Conservation (phyloP, 2,797 vertebrate species). For the Phalloptychus januarius region DNA sequence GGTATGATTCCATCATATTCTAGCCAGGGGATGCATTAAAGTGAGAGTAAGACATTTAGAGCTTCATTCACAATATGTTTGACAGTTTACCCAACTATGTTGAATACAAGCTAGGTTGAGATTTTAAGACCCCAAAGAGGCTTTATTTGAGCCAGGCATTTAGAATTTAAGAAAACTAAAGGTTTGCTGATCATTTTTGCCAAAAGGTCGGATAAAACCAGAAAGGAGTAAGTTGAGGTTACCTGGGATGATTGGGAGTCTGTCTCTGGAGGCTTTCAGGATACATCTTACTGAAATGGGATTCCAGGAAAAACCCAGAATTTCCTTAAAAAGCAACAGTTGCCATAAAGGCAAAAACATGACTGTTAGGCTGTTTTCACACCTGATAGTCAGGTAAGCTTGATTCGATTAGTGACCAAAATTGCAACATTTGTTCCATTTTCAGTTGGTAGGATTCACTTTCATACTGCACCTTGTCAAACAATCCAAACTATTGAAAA, state of each 20-base stretch:
- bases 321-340: not conserved
- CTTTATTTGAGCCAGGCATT: not conserved
- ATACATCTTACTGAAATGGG: no score
- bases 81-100: not conserved
- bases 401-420: no score
- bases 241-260: no score
- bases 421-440: no score
- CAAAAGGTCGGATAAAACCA: not conserved
- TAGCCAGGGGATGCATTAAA: not conserved
- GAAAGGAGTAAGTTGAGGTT: no score
- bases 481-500: no score
- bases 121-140: not conserved
- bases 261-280: no score
- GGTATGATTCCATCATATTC: not conserved
- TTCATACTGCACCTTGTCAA: no score
- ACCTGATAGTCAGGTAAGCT: no score
- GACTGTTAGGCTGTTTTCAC: not conserved
- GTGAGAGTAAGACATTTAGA: conserved; percentile 5
- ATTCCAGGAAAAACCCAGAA: not conserved
- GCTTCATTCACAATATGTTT: not conserved
- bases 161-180: not conserved
- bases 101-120: not conserved
- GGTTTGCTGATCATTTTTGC: not conserved
- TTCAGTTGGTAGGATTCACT: no score
- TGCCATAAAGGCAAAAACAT: not conserved